Base-by-base conservation (phyloP, 2,797 vertebrate species). In the Silurus lanzhouensis region DNA sequence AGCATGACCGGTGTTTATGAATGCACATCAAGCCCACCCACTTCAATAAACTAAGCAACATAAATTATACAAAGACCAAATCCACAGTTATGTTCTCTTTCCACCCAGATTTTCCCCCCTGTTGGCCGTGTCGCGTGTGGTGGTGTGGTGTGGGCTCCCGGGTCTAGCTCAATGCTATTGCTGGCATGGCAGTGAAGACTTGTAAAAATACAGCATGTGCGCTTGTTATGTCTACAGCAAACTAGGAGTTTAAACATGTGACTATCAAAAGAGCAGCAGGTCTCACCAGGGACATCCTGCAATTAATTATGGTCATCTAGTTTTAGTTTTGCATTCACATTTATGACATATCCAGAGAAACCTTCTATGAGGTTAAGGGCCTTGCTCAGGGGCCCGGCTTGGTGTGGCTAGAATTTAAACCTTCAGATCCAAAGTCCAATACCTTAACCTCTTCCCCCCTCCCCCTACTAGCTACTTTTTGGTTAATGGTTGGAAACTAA, bases 11-110 rank as follows among this genome's bases (percentile, higher is more conserved):
- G 63, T 84, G 71, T 85, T 85, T 72, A 79, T 63, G 3, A 70
- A 58, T 22, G 12, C 44, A 78, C n/a, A 27, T 7, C 44, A 27
- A 60, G 70, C 44, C 70, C 81, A 74, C 78, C 27, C 25, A 63
- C 70, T 75, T 57, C 48, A 85, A 58, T 1, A 67, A 60, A 58
- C 25, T 67, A 67, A 81, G 9, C 38, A 85, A 20, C 46, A 78
- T 94, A 93, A 94, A 94, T 91, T 90, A 92, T 90, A 92, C 88
- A 91, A 88, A 91, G 91, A 70, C 91, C 46, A 87, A 94, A 93
- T 91, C 91, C 92, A 92, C 78, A 92, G 90, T 87, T 81, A 85
- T 82, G 81, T 90, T 89, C 90, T 89, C 90, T 89, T 93, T 90
- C 85, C 90, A 90, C 85, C n/a, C 25, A 86, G 90, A 88, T 20